A percentile compares a stretch with the other conserved stretches of the same genome.
Evolutionary conservation across 2,797 vertebrate genomes (phyloP).

Genomic region (Ctenopoma kingsleyae): DNA sequence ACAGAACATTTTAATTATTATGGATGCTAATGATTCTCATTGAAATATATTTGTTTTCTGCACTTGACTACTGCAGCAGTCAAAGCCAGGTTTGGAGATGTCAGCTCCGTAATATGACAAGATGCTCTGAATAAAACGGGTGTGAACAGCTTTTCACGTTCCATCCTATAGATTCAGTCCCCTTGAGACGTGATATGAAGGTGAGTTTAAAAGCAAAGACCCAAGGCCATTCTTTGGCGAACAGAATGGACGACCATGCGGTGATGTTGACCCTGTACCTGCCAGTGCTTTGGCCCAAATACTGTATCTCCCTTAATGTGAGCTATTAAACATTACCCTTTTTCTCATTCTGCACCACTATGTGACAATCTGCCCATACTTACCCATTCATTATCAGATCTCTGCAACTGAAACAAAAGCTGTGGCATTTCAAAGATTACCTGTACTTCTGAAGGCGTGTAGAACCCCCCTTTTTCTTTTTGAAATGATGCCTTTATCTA

Average conservation of each 20-base stretch:
- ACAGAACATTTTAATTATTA: constrained; percentile 22
- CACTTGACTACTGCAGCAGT: not conserved
- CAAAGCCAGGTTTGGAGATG: not conserved
- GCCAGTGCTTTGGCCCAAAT: constrained; percentile 50
- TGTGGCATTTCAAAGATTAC: constrained; percentile 64
- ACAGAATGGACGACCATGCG: constrained; percentile 56
- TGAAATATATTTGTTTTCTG: constrained; percentile 9
- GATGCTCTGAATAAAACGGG: constrained; percentile 54
- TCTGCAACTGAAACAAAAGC: constrained; percentile 56
- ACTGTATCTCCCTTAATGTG: constrained; percentile 48
- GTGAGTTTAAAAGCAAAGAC: constrained; percentile 65
- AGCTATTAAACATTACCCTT: constrained; percentile 51
- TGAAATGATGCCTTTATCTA: constrained; percentile 60
- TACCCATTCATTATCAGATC: constrained; percentile 50
- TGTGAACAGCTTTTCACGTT: constrained; percentile 72
- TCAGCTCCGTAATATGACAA: constrained; percentile 40
- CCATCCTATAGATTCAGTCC: constrained; percentile 51
- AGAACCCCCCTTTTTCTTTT: constrained; percentile 14
- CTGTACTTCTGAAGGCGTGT: constrained; percentile 45
- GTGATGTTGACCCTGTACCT: constrained; percentile 55
- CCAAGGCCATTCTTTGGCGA: constrained; percentile 37
- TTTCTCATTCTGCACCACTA: constrained; percentile 35
- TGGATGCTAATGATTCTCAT: not conserved
- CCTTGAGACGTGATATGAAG: constrained; percentile 49
- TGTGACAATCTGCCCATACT: constrained; percentile 16